These are phyloP conservation scores for Penaeus chinensis DNA, from an alignment of 1,140 invertebrate genomes.

Conservation along the genomic window DNA sequence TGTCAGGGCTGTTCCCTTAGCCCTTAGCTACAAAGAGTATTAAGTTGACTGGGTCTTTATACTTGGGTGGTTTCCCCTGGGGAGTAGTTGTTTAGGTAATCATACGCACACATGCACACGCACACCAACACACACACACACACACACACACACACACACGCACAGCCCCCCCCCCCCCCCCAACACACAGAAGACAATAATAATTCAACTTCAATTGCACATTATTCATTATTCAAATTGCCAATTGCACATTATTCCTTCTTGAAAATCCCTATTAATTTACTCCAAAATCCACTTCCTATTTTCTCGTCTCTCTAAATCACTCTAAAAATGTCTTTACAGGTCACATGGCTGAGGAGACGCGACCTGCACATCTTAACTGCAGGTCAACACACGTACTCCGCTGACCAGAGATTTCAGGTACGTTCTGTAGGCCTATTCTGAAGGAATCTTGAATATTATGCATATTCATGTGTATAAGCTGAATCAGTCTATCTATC, in stretches of 20 bases:
- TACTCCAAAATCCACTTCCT: neutral
- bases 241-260: too few species aligned
- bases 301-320: neutral
- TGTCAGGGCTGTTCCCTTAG: too few species aligned
- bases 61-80: neutral
- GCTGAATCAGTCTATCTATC: too few species aligned
- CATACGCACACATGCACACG: neutral
- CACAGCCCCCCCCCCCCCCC: neutral
- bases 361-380: constrained; percentile 24
- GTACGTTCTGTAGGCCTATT: neutral
- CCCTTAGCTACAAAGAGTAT: neutral
- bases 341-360: constrained; percentile 4
- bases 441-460: too few species aligned
- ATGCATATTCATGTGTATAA: too few species aligned
- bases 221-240: too few species aligned
- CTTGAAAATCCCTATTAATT: too few species aligned
- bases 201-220: neutral
- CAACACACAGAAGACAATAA: neutral
- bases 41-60: neutral
- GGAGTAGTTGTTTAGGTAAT: neutral
- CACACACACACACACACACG: neutral
- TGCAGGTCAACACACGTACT: constrained; percentile 2
- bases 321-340: neutral
- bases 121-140: neutral
- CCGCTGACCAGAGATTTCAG: constrained; percentile 14